A percentile compares a stretch with the other conserved stretches of the same genome.
These are phyloP conservation scores for Gasterosteus nipponicus DNA, from an alignment of 2,113 vertebrate species.

Conservation along the genomic window DNA sequence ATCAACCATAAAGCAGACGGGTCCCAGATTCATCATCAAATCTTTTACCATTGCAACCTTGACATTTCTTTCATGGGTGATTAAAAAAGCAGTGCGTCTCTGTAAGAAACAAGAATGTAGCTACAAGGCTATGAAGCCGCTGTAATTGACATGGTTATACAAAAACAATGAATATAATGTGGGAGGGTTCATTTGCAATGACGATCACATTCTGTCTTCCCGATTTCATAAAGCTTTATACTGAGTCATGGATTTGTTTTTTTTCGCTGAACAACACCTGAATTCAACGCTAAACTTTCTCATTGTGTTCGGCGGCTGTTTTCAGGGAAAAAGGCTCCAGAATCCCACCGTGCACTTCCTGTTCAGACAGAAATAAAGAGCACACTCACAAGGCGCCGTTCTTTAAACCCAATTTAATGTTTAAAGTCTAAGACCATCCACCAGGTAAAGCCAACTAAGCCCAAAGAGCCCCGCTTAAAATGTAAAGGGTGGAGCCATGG, in stretches of 20 bases:
- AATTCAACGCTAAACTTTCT: not conserved
- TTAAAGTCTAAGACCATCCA: not conserved
- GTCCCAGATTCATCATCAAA: too few species aligned
- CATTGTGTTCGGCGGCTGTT: not conserved
- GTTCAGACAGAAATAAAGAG: not conserved
- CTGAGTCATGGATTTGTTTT: not conserved
- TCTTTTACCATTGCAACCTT: not conserved
- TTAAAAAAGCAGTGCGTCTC: not conserved
- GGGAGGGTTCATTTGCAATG: not conserved
- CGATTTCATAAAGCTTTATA: not conserved
- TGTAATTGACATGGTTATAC: not conserved
- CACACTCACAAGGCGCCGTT: not conserved
- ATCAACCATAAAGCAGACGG: not conserved
- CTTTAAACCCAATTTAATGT: slow-evolving; percentile 1
- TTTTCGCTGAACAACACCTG: not conserved
- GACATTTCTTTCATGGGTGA: not conserved
- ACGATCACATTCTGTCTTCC: not conserved
- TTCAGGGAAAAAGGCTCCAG: not conserved
- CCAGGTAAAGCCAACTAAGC: not conserved
- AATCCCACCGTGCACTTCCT: not conserved
- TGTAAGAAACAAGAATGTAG: not conserved
- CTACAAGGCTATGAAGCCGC: not conserved
- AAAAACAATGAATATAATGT: not conserved
- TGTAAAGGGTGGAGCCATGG: not conserved
- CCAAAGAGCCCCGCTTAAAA: not conserved